These are phyloP conservation scores for Cryptoprocta ferox DNA, from an alignment of 2,797 vertebrate species.

Conservation along the genomic window DNA sequence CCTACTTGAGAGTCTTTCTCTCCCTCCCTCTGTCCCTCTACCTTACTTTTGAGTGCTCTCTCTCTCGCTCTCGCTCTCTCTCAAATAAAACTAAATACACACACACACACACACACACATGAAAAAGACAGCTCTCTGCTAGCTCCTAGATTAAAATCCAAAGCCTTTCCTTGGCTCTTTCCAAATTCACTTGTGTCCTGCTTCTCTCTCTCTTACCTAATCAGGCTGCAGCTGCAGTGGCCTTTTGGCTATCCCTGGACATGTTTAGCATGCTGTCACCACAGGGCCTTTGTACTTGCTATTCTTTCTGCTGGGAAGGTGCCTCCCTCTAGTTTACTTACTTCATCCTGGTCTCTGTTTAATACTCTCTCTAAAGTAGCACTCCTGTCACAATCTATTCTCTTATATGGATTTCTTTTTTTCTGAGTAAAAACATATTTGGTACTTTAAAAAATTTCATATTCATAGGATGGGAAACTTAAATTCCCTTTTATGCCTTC, in stretches of 20 bases:
- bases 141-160: neutral
- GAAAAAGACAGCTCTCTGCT: neutral
- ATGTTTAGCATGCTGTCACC: neutral
- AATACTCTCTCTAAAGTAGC: neutral
- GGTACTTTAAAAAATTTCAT: neutral
- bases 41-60: no score
- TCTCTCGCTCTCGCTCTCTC: no score
- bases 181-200: no score
- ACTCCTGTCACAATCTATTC: neutral
- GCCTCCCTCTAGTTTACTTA: neutral
- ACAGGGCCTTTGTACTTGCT: neutral
- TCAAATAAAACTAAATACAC: no score
- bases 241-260: neutral
- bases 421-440: neutral
- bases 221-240: neutral
- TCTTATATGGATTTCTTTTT: neutral
- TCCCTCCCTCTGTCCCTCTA: no score
- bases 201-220: neutral
- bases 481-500: neutral
- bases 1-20: no score
- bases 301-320: neutral
- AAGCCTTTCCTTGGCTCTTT: neutral
- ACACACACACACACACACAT: no score
- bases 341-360: neutral
- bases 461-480: neutral